Evolutionary conservation across 2,797 vertebrate genomes (phyloP), one percentile per base, ranked within the genome.

Genomic region (Pangasius krempfi): DNA sequence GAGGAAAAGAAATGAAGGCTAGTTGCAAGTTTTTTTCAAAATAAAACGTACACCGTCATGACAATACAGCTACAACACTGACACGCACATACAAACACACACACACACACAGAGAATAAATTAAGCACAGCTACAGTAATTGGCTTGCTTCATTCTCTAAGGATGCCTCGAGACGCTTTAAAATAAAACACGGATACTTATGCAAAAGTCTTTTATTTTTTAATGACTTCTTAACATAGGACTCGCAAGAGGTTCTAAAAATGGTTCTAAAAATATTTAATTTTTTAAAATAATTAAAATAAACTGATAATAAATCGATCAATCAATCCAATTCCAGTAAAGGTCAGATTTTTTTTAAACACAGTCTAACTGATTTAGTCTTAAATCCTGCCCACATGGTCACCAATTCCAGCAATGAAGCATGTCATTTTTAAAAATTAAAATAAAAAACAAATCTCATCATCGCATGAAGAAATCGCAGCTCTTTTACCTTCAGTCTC

Each of bases 401-500:
- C 40, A 40, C 37, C 25, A 20, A 4, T n/a, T 82, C 33, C 33
- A 44, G 0, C 37, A 14, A 0, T 47, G 1, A 47, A 30, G 27
- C 1, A 0, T 33, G 2, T 27, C 44, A 58, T 25, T 22, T 9
- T 37, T 1, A 27, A 82, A 40, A 56, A 20, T 3, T 7, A 12
- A 5, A 56, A 20, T 22, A 16, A 37, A 81, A 81, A 81, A 40
- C 9, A 12, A 16, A 14, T 1, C 68, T 60, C 25, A 5, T n/a
- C 2, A 70, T 54, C 12, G 68, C 13, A 37, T 54, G 37, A 78
- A 78, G 52, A 73, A 73, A 8, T 25, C 18, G 50, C 84, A 73
- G 62, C 82, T 27, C 52, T 92, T 97, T 97, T 94, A 99, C 98
- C 97, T 10, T 95, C 94, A 89, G 96, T 94, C 81, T 91, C 58